Base-by-base conservation (phyloP, 2,797 vertebrate genomes). In the Aphelocoma californica region DNA sequence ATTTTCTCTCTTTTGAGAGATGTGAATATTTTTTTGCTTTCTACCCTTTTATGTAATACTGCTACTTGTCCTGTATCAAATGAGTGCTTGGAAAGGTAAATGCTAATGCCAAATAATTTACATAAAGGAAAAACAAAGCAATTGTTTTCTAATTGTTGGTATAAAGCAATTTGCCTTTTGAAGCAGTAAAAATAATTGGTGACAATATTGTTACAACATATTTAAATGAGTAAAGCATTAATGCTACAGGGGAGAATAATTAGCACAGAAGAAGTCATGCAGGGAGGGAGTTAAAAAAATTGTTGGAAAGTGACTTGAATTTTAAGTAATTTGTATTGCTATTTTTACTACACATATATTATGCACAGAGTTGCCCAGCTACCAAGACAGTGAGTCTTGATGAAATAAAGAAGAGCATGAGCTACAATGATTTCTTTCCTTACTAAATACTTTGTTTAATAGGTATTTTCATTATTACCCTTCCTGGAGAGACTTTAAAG, bases 171-270 rank as follows among this genome's bases (percentile, higher is more conserved):
- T 95, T 85, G 62, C 71, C 61, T 92, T 94, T 91, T 72, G 57
- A 93, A 94, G 81, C 56, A 72, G 79, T 88, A 86, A 94, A 96
- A 90, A 78, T 88, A 86, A 92, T 67, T 73, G 74, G 54, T 94
- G 79, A 88, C 90, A 90, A 90, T 77, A 93, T 66, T 95, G 89
- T 87, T 89, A 81, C 81, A 94, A 94, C 61, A 91, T 78, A 92
- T 88, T 95, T 90, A 93, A 95, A 82, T 93, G 50, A 95, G 51
- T 81, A 91, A 91, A 93, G 65, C 51, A 61, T 51, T 81, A 82
- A 94, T 94, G 86, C 66, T 94, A 80, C 44, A 31, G 77, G 40
- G 75, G 8, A 83, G 26, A 31, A 72, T 88, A 88, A 97, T 91
- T 86, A 96, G 73, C 73, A 58, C 86, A 81, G 77, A 73, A 95